Conservation (phyloP, 2,797 vertebrate genomes). For the Sebastes trivittatus region DNA sequence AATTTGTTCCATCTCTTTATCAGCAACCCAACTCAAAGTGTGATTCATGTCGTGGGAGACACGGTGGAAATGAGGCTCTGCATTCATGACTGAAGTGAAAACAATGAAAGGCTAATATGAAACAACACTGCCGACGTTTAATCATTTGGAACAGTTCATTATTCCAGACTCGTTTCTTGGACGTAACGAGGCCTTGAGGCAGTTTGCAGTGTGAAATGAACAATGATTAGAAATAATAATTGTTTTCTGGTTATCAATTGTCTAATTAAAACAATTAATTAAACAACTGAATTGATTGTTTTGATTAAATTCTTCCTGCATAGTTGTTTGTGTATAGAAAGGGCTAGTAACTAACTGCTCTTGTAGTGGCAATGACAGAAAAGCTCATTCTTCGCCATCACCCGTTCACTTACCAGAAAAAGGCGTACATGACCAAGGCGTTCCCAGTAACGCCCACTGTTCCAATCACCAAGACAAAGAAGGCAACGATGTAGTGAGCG, state of each 20-base stretch:
- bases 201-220: neutral
- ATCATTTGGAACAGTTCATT: neutral
- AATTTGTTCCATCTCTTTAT: neutral
- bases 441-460: conserved; percentile 81
- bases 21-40: neutral
- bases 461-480: conserved; percentile 82
- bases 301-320: neutral
- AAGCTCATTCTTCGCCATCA: neutral
- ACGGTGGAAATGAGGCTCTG: neutral
- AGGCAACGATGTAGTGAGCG: conserved; percentile 82
- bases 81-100: neutral
- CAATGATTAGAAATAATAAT: neutral
- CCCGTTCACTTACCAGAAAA: conserved; percentile 75
- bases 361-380: neutral
- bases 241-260: neutral
- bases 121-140: neutral
- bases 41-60: neutral
- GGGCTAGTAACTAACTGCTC: neutral
- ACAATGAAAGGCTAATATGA: neutral
- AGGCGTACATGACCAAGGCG: conserved; percentile 83
- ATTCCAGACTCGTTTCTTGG: neutral
- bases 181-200: neutral
- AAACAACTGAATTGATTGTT: neutral
- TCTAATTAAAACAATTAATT: no score
- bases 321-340: neutral